Evolutionary conservation across 1,140 invertebrate species (phyloP).

Genomic region (Drepana arcuata): DNA sequence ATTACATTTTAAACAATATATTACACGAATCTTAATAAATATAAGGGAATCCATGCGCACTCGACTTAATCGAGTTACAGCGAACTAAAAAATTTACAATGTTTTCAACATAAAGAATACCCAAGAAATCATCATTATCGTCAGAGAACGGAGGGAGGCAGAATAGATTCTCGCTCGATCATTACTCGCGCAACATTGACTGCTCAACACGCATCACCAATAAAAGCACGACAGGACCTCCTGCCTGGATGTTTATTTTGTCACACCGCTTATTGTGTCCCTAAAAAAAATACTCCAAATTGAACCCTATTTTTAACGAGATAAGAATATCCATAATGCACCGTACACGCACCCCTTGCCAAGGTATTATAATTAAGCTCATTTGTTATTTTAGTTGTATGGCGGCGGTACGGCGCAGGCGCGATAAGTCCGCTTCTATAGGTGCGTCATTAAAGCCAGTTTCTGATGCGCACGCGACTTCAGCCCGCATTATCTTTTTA

Average conservation of each 20-base stretch:
- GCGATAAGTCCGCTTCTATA: slow-evolving; percentile 55
- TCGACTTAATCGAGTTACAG: too few species aligned
- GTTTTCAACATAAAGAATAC: too few species aligned
- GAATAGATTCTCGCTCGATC: slow-evolving; percentile 33
- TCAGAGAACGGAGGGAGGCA: slow-evolving; percentile 20
- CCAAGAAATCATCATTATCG: slow-evolving; percentile 20
- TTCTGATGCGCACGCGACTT: slow-evolving; percentile 63
- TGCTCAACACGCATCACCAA: slow-evolving; percentile 41
- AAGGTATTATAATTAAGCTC: slow-evolving; percentile 64
- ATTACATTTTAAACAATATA: too few species aligned
- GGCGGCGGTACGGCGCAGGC: slow-evolving; percentile 45
- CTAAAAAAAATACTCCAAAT: background rate
- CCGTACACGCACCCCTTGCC: slow-evolving; percentile 24
- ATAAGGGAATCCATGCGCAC: too few species aligned
- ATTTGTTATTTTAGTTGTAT: slow-evolving; percentile 57
- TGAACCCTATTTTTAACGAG: background rate
- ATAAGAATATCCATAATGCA: background rate
- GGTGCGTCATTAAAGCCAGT: slow-evolving; percentile 59
- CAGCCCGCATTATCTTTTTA: slow-evolving; percentile 65
- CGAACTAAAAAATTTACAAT: too few species aligned
- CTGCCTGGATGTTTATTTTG: slow-evolving; percentile 48
- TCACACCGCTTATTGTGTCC: slow-evolving; percentile 10
- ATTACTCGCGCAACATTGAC: slow-evolving; percentile 43
- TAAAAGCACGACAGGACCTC: slow-evolving; percentile 52
- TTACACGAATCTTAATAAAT: too few species aligned